Evolutionary conservation across 2,797 vertebrate species (phyloP), one percentile per base, ranked within the genome.

Genomic region (Sciurus vulgaris): DNA sequence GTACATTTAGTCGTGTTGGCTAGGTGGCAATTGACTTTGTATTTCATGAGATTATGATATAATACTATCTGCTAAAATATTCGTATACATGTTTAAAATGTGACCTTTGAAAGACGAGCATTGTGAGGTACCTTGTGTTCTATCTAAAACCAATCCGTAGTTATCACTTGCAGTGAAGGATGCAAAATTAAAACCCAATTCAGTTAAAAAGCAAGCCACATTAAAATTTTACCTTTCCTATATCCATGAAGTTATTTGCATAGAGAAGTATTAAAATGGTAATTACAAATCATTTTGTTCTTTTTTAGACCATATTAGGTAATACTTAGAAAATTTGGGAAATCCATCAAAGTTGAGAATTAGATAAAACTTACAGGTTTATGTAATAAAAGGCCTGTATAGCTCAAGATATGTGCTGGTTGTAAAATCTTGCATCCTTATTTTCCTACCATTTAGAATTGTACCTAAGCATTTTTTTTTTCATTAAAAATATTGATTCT

Each of bases 281-380:
- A 84, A 69, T 78, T 83, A 56, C 24, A 92, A 47, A 51, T 92
- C 61, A 54, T 61, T 86, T 88, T 88, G 82, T 12, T 65, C 15
- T 44, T 92, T 76, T 87, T 79, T 54, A 86, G 47, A 59, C 30
- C 20, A 18, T 89, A 69, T 73, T 56, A 63, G 73, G 2, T 78
- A 79, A 77, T 13, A 94, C 47, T 85, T 79, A 14, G 28, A 81
- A 91, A 81, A 56, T 85, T 20, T 89, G n/a, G 86, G 84, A 87
- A 86, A 86, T 88, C 20, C 38, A 92, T 49, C 61, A 47, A 89
- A 78, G 65, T 88, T 93, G 78, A 82, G 89, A 78, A 72, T 81
- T 69, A 86, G 30, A 35, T 86, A 74, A 95, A 94, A 92, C 81
- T 79, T 76, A 20, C 20, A 15, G 35, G 9, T 67, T 82, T 94